These are phyloP conservation scores for Amitus sp. DNA, from an alignment of 2,888 invertebrate species.

Conservation along the genomic window DNA sequence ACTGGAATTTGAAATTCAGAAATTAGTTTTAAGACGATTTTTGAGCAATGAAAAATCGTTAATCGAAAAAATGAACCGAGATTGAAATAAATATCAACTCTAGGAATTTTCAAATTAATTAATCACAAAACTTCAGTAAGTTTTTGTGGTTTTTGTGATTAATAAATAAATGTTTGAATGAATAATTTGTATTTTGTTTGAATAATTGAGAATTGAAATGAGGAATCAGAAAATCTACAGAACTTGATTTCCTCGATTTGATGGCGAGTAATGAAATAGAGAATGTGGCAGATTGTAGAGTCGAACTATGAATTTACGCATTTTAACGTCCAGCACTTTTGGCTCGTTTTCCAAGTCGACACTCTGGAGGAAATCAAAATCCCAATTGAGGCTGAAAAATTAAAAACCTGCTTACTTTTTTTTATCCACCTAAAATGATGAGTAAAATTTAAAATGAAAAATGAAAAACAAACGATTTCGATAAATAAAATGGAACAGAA, in stretches of 20 bases:
- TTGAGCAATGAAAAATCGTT: not conserved
- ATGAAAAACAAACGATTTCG: too few relatives aligned
- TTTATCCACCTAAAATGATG: too few relatives aligned
- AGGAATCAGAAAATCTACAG: too few relatives aligned
- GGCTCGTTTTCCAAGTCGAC: constrained; percentile 50
- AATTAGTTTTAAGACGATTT: not conserved
- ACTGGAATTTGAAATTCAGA: constrained; percentile 52
- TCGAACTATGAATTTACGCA: constrained; percentile 50
- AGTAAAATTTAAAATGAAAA: too few relatives aligned
- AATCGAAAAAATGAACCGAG: constrained; percentile 14
- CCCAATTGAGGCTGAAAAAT: constrained; percentile 51
- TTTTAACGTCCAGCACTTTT: constrained; percentile 45
- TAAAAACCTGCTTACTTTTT: too few relatives aligned
- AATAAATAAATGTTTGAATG: too few relatives aligned
- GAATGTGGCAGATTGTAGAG: constrained; percentile 60
- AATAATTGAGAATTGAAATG: too few relatives aligned
- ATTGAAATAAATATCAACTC: too few relatives aligned
- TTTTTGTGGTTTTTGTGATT: too few relatives aligned
- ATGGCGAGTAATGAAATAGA: constrained; percentile 61
- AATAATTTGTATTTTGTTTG: too few relatives aligned
- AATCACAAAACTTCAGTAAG: too few relatives aligned
- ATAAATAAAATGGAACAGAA: constrained; percentile 7
- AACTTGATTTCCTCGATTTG: constrained; percentile 64
- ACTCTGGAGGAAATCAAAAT: constrained; percentile 42
- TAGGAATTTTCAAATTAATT: too few relatives aligned